These are phyloP conservation scores for Flexamia atlantica DNA, from an alignment of 2,888 invertebrate species.

Conservation along the genomic window DNA sequence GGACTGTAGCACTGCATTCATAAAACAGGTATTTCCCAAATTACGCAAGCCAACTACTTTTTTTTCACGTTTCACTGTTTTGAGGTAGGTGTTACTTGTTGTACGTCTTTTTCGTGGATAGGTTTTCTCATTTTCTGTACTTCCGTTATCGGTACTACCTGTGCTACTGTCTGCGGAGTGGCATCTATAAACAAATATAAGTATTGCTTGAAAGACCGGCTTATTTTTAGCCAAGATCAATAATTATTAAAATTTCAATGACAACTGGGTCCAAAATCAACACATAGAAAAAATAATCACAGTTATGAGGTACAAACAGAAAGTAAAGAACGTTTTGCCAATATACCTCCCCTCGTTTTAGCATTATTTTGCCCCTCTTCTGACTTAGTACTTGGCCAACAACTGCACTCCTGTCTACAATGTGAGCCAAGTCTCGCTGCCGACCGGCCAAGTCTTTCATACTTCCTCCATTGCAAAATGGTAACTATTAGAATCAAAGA, in stretches of 20 bases:
- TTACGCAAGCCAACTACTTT: conserved; percentile 87
- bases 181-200: conserved; percentile 67
- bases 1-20: conserved; percentile 91
- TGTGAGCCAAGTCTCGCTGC: too few relatives aligned
- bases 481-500: too few relatives aligned
- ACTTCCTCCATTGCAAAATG: too few relatives aligned
- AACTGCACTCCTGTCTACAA: too few relatives aligned
- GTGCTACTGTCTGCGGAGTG: conserved; percentile 71
- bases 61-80: conserved; percentile 77
- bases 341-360: too few relatives aligned
- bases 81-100: conserved; percentile 57
- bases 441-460: too few relatives aligned
- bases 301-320: too few relatives aligned
- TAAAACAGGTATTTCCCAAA: conserved; percentile 91
- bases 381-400: too few relatives aligned
- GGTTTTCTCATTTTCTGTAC: conserved; percentile 69
- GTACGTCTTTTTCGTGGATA: conserved; percentile 65
- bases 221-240: not conserved
- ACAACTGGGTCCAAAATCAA: not conserved
- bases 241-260: not conserved
- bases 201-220: too few relatives aligned
- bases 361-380: too few relatives aligned
- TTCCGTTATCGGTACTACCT: conserved; percentile 64
- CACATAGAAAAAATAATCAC: conserved; percentile 12
- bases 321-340: too few relatives aligned